A percentile compares a stretch with the other conserved stretches of the same genome.
These are phyloP conservation scores for Acestrorhynchus altus DNA, from an alignment of 2,797 vertebrate species.

Conservation along the genomic window DNA sequence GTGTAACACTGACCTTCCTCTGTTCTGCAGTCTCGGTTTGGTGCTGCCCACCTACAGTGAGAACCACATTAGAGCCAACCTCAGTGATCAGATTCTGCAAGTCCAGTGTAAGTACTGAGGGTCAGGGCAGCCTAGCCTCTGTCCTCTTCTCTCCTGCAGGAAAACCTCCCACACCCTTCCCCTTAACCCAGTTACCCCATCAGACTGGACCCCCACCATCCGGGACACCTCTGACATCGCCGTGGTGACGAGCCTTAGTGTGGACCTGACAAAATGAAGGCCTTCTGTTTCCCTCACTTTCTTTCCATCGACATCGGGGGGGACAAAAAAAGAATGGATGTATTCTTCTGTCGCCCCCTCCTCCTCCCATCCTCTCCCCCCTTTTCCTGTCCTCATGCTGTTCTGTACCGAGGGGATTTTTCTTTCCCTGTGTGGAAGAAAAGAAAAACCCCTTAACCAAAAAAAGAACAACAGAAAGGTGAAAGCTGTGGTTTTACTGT, in stretches of 20 bases:
- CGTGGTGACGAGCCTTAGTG: constrained; percentile 4
- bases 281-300: constrained; percentile 28
- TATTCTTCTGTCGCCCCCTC: constrained; percentile 49
- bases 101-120: constrained; percentile 97
- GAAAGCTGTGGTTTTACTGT: constrained; percentile 82
- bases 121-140: constrained; percentile 49
- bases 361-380: constrained; percentile 39
- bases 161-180: constrained; percentile 24
- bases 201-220: constrained; percentile 21
- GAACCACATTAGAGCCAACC: constrained; percentile 97
- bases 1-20: constrained; percentile 33
- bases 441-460: constrained; percentile 71
- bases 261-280: constrained; percentile 19
- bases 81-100: constrained; percentile 99
- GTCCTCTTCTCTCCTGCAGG: constrained; percentile 46
- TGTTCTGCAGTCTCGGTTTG: constrained; percentile 87
- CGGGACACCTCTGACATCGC: constrained; percentile 12
- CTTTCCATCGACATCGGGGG: constrained; percentile 36
- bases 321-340: constrained; percentile 49
- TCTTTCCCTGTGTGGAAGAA: constrained; percentile 82
- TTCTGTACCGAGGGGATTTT: constrained; percentile 83
- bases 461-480: constrained; percentile 80
- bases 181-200: constrained; percentile 35
- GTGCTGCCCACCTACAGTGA: constrained; percentile 96
- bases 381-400: constrained; percentile 83